phyloP scores from a whole-genome alignment of 2,888 invertebrate species.

The Ariolimax columbianus region DNA sequence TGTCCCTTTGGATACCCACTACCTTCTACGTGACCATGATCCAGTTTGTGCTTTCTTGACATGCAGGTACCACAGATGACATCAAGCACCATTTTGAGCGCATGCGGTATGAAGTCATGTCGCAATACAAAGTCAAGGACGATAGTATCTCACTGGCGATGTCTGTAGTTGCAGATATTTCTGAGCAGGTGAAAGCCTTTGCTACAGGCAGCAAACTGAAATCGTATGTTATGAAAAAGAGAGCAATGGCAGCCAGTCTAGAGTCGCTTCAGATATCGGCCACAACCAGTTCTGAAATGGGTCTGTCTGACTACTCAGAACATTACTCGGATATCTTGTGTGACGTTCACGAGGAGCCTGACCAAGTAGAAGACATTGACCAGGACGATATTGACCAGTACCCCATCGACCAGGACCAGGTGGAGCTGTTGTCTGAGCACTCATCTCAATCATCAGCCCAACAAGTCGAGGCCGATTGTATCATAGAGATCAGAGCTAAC shows the following conservation, averaged over 20 bases:
- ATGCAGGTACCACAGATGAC: conserved; percentile 27
- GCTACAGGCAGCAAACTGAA: not conserved
- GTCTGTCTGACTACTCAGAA: not conserved
- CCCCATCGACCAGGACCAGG: too few relatives aligned
- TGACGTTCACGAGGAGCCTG: conserved; percentile 39
- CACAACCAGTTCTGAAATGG: not conserved
- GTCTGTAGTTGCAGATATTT: conserved; percentile 8
- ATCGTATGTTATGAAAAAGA: not conserved
- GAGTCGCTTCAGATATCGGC: not conserved
- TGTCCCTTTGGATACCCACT: too few relatives aligned
- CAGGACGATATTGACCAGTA: not conserved
- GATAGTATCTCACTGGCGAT: conserved; percentile 35
- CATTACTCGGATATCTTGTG: conserved; percentile 2
- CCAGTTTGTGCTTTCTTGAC: too few relatives aligned
- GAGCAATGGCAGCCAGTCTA: not conserved
- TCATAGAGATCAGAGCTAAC: not conserved
- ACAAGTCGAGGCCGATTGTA: not conserved
- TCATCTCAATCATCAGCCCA: not conserved
- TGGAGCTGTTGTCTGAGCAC: not conserved
- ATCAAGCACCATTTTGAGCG: conserved; percentile 40
- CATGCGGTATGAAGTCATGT: conserved; percentile 37
- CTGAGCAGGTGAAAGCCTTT: not conserved
- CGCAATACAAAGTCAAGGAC: conserved; percentile 45
- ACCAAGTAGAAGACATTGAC: not conserved
- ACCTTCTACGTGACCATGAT: too few relatives aligned